Conservation (phyloP, 2,888 invertebrate genomes). For the Pristionchus maxplancki region DNA sequence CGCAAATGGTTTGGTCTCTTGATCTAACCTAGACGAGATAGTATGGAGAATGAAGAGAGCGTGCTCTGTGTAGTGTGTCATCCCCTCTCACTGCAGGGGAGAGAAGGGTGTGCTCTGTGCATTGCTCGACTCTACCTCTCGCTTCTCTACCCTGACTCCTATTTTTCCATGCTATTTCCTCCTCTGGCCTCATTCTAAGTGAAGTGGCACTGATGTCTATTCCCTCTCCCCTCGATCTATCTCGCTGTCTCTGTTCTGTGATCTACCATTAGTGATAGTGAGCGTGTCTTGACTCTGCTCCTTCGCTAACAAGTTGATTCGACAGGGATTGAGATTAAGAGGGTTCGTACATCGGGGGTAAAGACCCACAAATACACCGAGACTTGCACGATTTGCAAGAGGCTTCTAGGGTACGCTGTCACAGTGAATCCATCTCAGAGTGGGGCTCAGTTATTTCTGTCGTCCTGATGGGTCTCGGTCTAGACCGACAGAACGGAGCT, state of each 20-base stretch:
- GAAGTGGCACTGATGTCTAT: neutral
- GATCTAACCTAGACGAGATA: neutral
- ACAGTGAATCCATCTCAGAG: neutral
- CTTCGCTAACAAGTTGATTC: neutral
- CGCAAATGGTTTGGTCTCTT: neutral
- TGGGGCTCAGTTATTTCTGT: neutral
- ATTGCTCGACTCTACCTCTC: constrained; percentile 5
- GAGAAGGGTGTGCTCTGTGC: constrained; percentile 9
- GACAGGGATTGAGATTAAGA: neutral
- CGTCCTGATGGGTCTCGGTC: neutral
- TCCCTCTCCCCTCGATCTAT: neutral
- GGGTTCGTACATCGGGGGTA: neutral
- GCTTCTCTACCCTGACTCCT: neutral
- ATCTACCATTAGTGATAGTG: neutral
- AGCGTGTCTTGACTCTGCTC: neutral
- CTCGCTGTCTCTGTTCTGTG: neutral
- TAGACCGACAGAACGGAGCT: neutral
- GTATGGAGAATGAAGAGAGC: neutral
- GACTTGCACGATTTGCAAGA: neutral
- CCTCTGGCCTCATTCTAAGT: neutral
- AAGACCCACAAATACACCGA: neutral
- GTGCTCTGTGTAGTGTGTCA: neutral
- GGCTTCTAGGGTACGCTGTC: neutral
- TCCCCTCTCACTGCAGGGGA: neutral
- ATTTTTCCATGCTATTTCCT: constrained; percentile 12